Evolutionary conservation across 1,140 invertebrate genomes (phyloP).

Genomic region (Pantala flavescens): DNA sequence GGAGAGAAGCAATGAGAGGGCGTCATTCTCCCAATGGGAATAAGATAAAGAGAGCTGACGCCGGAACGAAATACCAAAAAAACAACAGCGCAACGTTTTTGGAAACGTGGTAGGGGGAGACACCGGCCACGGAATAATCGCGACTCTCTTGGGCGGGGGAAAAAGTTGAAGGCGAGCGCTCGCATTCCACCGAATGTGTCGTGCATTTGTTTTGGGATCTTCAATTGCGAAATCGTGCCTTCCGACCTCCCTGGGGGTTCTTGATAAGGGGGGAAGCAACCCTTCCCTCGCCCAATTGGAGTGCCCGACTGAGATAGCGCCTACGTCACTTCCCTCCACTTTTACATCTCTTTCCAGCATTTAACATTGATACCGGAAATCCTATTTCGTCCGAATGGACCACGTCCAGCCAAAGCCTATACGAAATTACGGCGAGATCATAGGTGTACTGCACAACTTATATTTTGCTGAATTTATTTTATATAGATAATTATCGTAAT

Average conservation of each 20-base stretch:
- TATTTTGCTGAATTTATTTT: too few species aligned
- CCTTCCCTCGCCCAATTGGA: neutral
- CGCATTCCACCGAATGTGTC: neutral
- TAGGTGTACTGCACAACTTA: too few species aligned
- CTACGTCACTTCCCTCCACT: conserved; percentile 14
- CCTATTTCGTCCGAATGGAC: too few species aligned
- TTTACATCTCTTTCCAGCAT: conserved; percentile 11
- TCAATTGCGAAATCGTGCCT: neutral
- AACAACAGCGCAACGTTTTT: neutral
- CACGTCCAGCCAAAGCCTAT: too few species aligned
- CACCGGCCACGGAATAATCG: neutral
- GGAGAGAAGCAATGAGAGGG: neutral
- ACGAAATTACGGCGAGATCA: too few species aligned
- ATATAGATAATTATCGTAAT: too few species aligned
- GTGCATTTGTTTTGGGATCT: conserved; percentile 1
- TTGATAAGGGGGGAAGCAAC: conserved; percentile 3
- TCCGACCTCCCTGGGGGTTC: neutral
- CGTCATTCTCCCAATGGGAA: neutral
- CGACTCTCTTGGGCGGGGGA: neutral
- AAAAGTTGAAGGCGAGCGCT: neutral
- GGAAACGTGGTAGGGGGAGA: neutral
- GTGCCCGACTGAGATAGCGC: neutral
- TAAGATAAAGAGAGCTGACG: neutral
- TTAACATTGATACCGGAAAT: conserved; percentile 12
- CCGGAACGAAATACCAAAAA: neutral